Evolutionary conservation across 1,140 invertebrate species (phyloP).

Genomic region (Pollicipes pollicipes): DNA sequence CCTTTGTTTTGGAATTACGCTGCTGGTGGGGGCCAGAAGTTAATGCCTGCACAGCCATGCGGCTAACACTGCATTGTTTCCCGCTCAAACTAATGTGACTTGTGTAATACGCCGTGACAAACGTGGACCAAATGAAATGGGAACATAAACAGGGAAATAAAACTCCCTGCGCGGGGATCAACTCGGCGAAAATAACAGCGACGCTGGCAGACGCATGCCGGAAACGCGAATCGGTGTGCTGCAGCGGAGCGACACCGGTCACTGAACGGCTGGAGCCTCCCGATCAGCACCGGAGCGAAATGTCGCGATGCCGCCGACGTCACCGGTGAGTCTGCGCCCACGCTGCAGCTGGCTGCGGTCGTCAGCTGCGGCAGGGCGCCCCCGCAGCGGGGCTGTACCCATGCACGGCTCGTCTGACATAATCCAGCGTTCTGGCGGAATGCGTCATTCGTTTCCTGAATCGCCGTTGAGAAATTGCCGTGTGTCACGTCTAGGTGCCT

Average conservation of each 20-base stretch:
- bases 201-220: too few relatives aligned
- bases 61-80: neutral
- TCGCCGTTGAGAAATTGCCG: neutral
- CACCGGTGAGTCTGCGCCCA: neutral
- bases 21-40: neutral
- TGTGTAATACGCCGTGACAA: neutral
- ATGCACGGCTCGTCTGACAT: neutral
- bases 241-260: too few relatives aligned
- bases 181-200: neutral
- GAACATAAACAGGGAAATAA: neutral
- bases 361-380: too few relatives aligned
- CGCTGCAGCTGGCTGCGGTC: too few relatives aligned
- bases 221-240: too few relatives aligned
- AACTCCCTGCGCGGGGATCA: neutral
- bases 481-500: neutral
- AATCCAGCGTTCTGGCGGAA: neutral
- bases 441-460: neutral
- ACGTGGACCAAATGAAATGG: neutral
- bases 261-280: too few relatives aligned
- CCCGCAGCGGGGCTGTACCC: too few relatives aligned
- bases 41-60: neutral
- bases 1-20: neutral
- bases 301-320: neutral
- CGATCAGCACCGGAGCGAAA: neutral
- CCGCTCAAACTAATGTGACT: neutral